phyloP scores from a whole-genome alignment of 23 tunicate species.

The Pegea sp. region DNA sequence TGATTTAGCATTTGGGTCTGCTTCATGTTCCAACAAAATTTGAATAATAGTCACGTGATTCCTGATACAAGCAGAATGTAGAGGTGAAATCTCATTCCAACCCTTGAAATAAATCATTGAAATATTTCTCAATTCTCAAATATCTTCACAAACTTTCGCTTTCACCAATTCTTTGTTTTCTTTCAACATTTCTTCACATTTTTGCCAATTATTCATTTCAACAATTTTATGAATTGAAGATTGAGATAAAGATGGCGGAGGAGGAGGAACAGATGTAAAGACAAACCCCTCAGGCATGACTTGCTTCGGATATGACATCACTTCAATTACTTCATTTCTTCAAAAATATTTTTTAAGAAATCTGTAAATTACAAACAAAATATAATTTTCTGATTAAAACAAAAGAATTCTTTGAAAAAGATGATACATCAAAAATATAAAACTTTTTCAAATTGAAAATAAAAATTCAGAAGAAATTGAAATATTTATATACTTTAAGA shows the following conservation, averaged over 20 bases:
- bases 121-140: too few relatives aligned
- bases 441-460: too few relatives aligned
- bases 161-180: too few relatives aligned
- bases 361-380: too few relatives aligned
- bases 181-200: neutral
- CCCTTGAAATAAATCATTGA: conserved; percentile 8
- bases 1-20: conserved; percentile 25
- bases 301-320: neutral
- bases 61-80: conserved; percentile 49
- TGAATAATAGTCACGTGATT: conserved; percentile 15
- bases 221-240: neutral
- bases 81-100: conserved; percentile 48
- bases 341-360: too few relatives aligned
- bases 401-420: too few relatives aligned
- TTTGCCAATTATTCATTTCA: neutral
- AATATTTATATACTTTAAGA: too few relatives aligned
- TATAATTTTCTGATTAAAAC: too few relatives aligned
- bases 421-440: too few relatives aligned
- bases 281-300: neutral
- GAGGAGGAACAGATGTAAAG: neutral
- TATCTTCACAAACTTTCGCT: too few relatives aligned
- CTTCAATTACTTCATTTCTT: too few relatives aligned
- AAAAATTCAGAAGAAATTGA: too few relatives aligned
- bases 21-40: conserved; percentile 21
- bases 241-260: neutral